Percentiles rank a stretch among this genome's conserved stretches.
Conservation (phyloP, 2,113 vertebrate species). For the Ptyas mucosa region DNA sequence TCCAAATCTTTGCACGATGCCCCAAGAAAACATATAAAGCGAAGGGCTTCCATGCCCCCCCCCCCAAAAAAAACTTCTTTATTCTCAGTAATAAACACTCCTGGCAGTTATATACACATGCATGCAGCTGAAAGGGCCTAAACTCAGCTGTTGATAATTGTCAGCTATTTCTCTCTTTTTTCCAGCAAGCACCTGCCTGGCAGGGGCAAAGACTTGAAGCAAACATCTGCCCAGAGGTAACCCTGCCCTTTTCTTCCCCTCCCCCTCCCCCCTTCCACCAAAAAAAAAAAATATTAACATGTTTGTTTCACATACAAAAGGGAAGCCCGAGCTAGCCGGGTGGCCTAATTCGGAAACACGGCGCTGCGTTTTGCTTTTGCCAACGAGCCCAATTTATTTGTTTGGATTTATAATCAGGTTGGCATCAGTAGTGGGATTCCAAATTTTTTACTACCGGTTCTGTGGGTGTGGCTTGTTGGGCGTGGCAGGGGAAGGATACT, state of each 20-base stretch:
- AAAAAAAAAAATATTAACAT: neutral
- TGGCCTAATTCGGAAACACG: neutral
- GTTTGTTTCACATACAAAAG: neutral
- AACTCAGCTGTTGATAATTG: neutral
- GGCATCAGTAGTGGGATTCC: neutral
- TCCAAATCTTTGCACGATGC: neutral
- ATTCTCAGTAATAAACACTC: neutral
- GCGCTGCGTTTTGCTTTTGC: neutral
- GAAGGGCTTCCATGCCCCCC: neutral
- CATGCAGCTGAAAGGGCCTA: neutral
- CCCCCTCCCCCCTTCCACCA: neutral
- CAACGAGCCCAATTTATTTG: neutral
- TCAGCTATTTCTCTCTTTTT: neutral
- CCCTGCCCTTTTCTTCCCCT: neutral
- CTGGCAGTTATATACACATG: neutral
- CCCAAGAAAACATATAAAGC: neutral
- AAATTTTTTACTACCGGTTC: no score
- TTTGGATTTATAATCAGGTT: neutral
- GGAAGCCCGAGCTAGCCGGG: neutral
- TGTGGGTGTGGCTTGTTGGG: no score
- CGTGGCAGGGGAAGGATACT: no score
- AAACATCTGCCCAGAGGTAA: neutral
- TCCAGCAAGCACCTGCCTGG: neutral
- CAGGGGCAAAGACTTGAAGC: neutral
- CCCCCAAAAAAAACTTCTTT: no score